Evolutionary conservation across 2,888 invertebrate genomes (phyloP), one percentile per base, ranked within the genome.

Genomic region (Ceraclea dissimilis): DNA sequence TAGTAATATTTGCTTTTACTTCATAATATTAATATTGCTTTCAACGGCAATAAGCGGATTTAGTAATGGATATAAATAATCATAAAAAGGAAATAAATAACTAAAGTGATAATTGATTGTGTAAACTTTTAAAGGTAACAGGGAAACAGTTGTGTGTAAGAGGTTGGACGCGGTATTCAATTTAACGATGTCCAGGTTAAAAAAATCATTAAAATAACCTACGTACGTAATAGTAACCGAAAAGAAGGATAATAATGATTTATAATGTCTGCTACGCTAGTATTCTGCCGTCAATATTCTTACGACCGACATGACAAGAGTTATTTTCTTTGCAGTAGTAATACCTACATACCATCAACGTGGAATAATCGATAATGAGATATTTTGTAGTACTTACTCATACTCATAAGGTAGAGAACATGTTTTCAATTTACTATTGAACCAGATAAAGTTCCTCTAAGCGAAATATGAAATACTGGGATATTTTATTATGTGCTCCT

Each of bases 171-270:
- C 51, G 57, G 49, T 58, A 60, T 60, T 60, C 56, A 60, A 60
- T 60, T 58, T 60, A 60, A 58, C 60, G 54, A 56, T 56, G 52
- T 52, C 49, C 56, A 50, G 56, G 55, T 58, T 60, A 60, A 61
- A 54, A 58, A 60, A 58, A 26, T 4, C 26, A 6, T 26, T 26
- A 26, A n/a, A n/a, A n/a, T n/a, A n/a, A n/a, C n/a, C 26, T 6
- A 26, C 26, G 5, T 26, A 26, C 26, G 4, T 61, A 58, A 54
- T 56, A 58, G 56, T 58, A 56, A 57, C 57, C 61, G 51, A 52
- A 53, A 52, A 54, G 57, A 54, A 55, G 39, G 39, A 16, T n/a
- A 39, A 49, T 58, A 59, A 61, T 61, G 61, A 61, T 61, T 61
- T 61, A 61, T 61, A 58, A 58, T 39, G 57, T 59, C 61, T 61